Percentiles rank a stretch among this genome's conserved stretches.
Conservation (phyloP, 2,797 vertebrate species). For the Thaleichthys pacificus region DNA sequence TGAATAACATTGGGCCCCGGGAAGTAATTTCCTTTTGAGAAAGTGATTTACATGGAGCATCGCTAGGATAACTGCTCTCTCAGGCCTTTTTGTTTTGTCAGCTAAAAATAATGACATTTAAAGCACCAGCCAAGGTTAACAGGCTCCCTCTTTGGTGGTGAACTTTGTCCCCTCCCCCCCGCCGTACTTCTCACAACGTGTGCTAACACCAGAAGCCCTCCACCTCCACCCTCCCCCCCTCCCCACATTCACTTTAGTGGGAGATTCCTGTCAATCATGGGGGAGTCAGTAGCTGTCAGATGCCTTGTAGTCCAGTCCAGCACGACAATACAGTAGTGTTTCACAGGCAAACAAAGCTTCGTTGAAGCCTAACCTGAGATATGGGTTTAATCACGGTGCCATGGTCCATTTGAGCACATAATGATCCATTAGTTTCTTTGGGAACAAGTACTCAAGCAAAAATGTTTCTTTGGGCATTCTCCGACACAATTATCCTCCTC, state of each 20-base stretch:
- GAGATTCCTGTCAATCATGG: constrained; percentile 35
- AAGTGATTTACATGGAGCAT: constrained; percentile 96
- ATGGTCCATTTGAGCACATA: constrained; percentile 67
- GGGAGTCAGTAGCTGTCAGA: not conserved
- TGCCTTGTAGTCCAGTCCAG: not conserved
- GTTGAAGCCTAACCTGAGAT: constrained; percentile 54
- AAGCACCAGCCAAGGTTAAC: constrained; percentile 97
- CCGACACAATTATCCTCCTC: constrained; percentile 33
- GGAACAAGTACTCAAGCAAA: constrained; percentile 46
- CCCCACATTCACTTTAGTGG: constrained; percentile 9
- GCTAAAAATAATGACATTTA: constrained; percentile 98
- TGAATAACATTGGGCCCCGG: constrained; percentile 93
- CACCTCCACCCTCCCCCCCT: constrained; percentile 20
- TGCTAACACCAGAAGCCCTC: constrained; percentile 3
- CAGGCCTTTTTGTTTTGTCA: constrained; percentile 87
- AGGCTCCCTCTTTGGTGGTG: constrained; percentile 91
- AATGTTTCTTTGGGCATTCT: constrained; percentile 49
- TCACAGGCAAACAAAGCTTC: not conserved
- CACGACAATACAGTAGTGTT: not conserved
- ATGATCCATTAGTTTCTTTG: constrained; percentile 54
- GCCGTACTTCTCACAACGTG: constrained; percentile 50
- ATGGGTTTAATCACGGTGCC: constrained; percentile 57
- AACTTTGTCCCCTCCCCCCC: constrained; percentile 68
- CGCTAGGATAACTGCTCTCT: constrained; percentile 86
- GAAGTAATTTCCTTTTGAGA: constrained; percentile 98